Evolutionary conservation across 2,113 vertebrate species (phyloP), one percentile per base, ranked within the genome.

Genomic region (Cacatua alba): DNA sequence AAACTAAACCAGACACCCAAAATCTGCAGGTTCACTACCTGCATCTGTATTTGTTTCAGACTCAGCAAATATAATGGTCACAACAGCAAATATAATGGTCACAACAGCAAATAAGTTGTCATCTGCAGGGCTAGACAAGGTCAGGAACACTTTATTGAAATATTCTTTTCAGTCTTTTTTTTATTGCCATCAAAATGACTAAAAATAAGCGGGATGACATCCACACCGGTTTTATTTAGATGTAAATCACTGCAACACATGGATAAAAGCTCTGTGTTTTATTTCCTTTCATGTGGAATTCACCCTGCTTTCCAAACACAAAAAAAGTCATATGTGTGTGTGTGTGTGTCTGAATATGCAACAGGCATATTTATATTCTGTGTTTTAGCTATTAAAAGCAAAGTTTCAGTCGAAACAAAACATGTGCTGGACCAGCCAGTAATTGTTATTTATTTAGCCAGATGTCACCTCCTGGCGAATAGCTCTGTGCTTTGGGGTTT

Each of bases 381-480:
- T 9, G 46, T 60, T 95, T 76, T 83, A 49, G 51, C 70, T 76
- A 88, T 88, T 68, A 68, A 91, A 91, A 95, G 85, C 91, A 91
- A 93, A 88, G 84, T 41, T 68, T 48, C 84, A 46, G 68, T 63
- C 37, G 4, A 93, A 93, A 93, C 59, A 93, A 91, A 91, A 77
- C 94, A 93, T 93, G 80, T 68, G 88, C 60, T 77, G 88, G 59
- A 41, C 69, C 79, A 68, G 80, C 63, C 63, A 88, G 53, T 39
- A 49, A 88, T 85, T 88, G 84, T 91, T 95, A 88, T 93, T 95
- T 93, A 46, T 72, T 82, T 49, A 93, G 75, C 88, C 94, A 93
- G 91, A 95, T 95, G 91, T 95, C 94, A 88, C 91, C 88, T 91
- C 91, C 62, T 91, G 88, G 94, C 28, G 5, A 81, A 62, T 53